Evolutionary conservation across 2,113 vertebrate genomes (phyloP).

Genomic region (Tachysurus fulvidraco): DNA sequence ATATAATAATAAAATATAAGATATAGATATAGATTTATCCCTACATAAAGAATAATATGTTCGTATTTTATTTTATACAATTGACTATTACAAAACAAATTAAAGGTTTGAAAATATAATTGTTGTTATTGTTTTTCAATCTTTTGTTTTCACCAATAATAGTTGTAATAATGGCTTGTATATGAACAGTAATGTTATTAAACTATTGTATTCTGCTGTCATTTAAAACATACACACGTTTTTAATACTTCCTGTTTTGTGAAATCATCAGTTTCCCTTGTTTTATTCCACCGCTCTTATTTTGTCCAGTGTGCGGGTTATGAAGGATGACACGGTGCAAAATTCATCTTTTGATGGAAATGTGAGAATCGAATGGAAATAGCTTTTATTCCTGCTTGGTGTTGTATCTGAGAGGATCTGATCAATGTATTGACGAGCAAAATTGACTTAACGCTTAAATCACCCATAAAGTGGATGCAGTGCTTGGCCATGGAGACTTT

Average conservation of each 20-base stretch:
- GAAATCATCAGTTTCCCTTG: neutral
- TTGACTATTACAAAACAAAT: neutral
- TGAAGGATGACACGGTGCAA: conserved; percentile 1
- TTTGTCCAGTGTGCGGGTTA: neutral
- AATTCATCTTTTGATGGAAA: conserved; percentile 22
- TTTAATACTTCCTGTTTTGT: neutral
- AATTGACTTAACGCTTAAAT: conserved; percentile 33
- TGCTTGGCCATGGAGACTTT: conserved; percentile 12
- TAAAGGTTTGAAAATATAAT: neutral
- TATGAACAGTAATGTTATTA: neutral
- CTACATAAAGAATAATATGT: neutral
- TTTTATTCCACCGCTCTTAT: too few species aligned
- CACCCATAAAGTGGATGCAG: conserved; percentile 13
- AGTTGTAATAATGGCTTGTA: neutral
- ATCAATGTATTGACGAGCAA: conserved; percentile 31
- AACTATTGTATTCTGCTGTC: neutral
- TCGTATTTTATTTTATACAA: neutral
- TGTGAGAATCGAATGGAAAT: conserved; percentile 24
- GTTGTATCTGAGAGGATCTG: conserved; percentile 17
- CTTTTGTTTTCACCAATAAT: neutral
- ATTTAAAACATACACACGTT: neutral
- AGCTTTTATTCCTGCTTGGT: neutral
- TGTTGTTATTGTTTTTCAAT: neutral
- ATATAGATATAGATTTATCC: neutral
- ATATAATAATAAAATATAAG: neutral